phyloP scores from a whole-genome alignment of 2,113 vertebrate genomes.

The Sapayoa aenigma region DNA sequence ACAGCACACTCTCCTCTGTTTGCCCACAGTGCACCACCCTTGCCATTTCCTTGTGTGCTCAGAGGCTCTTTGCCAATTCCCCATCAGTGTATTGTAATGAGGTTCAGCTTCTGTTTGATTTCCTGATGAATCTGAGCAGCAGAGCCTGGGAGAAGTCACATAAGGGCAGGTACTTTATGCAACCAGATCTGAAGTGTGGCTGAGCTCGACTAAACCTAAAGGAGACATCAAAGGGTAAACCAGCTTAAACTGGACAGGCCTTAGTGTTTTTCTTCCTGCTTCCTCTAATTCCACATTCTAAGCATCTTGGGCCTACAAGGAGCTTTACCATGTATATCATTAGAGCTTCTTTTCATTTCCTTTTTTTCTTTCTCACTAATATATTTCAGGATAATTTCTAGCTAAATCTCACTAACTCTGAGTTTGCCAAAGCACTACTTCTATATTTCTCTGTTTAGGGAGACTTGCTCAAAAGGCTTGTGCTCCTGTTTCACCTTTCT shows the following conservation, averaged over 20 bases:
- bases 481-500: not conserved
- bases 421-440: not conserved
- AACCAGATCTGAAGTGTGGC: not conserved
- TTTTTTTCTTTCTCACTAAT: not conserved
- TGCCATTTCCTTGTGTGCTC: not conserved
- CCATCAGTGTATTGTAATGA: not conserved
- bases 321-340: conserved; percentile 7
- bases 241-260: not conserved
- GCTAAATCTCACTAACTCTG: not conserved
- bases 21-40: not conserved
- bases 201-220: not conserved
- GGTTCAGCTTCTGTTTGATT: conserved; percentile 25
- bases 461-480: not conserved
- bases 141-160: conserved; percentile 9
- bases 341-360: conserved; percentile 36
- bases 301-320: conserved; percentile 17
- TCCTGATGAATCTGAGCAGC: not conserved
- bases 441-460: not conserved
- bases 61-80: not conserved
- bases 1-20: not conserved
- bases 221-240: conserved; percentile 8
- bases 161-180: conserved; percentile 17
- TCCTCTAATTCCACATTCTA: conserved; percentile 27
- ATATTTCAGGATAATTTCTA: not conserved
- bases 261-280: not conserved